A percentile compares a stretch with the other conserved stretches of the same genome.
Conservation (phyloP, 2,113 vertebrate genomes). For the Copsychus sechellarum region DNA sequence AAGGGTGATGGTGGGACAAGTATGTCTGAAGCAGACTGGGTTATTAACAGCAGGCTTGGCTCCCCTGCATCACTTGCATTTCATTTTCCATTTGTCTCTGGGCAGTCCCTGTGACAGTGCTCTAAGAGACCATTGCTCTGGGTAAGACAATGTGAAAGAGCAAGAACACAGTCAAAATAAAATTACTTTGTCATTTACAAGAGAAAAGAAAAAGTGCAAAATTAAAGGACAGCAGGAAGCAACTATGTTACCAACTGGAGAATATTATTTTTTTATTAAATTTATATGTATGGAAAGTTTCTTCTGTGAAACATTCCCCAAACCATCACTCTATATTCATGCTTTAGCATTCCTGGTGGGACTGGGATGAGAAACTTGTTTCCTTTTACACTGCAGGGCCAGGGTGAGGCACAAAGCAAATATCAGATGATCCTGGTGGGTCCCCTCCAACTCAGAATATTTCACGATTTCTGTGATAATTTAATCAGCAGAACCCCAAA, state of each 20-base stretch:
- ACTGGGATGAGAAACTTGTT: not conserved
- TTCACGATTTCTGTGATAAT: not conserved
- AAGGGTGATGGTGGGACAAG: not conserved
- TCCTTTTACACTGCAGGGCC: not conserved
- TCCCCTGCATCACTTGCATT: not conserved
- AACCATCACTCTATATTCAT: not conserved
- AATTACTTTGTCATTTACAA: not conserved
- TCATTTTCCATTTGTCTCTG: not conserved
- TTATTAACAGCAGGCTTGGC: not conserved
- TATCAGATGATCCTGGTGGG: not conserved
- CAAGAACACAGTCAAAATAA: not conserved
- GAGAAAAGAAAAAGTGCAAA: not conserved
- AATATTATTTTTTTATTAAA: not conserved
- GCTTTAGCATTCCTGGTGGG: not conserved
- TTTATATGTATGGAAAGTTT: not conserved
- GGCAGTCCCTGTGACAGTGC: not conserved
- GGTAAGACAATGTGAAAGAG: not conserved
- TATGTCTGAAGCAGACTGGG: not conserved
- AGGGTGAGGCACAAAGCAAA: not conserved
- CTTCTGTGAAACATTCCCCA: not conserved
- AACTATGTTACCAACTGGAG: not conserved
- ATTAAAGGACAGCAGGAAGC: not conserved
- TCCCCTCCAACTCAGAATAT: not conserved
- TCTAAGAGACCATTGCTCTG: not conserved
- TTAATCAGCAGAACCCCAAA: not conserved